Evolutionary conservation across 2,888 invertebrate genomes (phyloP).

Genomic region (Perizoma flavofasciatum): DNA sequence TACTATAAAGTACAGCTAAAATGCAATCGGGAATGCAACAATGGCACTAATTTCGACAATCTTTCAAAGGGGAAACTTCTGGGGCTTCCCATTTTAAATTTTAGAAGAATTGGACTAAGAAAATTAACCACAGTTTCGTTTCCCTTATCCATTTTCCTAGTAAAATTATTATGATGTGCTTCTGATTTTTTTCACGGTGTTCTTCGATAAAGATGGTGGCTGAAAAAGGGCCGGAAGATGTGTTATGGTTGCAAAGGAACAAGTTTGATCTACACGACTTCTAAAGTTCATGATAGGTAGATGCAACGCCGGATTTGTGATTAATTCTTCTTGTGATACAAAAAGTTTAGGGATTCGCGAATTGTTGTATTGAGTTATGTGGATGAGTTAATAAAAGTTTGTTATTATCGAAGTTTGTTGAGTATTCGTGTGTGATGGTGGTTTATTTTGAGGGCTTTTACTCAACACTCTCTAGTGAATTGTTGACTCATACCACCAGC

Average conservation of each 20-base stretch:
- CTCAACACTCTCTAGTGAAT: no score
- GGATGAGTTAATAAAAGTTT: slow-evolving; percentile 17
- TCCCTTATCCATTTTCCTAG: no score
- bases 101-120: no score
- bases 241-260: slow-evolving; percentile 71
- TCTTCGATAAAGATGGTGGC: background rate
- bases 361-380: slow-evolving; percentile 15
- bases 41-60: no score
- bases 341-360: slow-evolving; percentile 24
- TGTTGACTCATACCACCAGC: no score
- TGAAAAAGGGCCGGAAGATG: slow-evolving; percentile 54
- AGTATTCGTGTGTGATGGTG: background rate
- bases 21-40: no score
- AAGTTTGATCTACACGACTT: slow-evolving; percentile 74
- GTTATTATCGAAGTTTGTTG: slow-evolving; percentile 6
- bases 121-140: no score
- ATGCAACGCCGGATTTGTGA: slow-evolving; percentile 54
- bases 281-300: slow-evolving; percentile 56
- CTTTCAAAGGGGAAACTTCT: no score
- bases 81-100: no score
- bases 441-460: background rate
- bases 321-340: slow-evolving; percentile 41
- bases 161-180: background rate
- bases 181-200: slow-evolving; percentile 4
- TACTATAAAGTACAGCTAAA: no score